Evolutionary conservation across 2,888 invertebrate genomes (phyloP).

Genomic region (Eledona agricola): DNA sequence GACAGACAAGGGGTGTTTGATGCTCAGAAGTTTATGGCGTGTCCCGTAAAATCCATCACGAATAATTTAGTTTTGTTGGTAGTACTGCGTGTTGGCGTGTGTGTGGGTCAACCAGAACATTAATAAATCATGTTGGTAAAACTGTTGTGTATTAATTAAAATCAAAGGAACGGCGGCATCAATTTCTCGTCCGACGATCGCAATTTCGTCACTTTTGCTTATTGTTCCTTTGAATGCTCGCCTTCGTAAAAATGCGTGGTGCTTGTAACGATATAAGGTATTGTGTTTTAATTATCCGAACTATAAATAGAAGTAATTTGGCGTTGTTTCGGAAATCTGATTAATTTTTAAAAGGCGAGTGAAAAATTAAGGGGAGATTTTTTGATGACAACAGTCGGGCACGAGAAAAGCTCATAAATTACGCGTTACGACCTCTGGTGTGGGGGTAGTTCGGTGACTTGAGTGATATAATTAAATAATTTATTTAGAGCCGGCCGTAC

Average conservation of each 20-base stretch:
- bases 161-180: constrained; percentile 42
- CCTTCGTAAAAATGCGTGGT: constrained; percentile 27
- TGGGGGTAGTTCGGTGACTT: constrained; percentile 11
- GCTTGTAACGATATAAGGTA: constrained; percentile 15
- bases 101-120: constrained; percentile 44
- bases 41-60: constrained; percentile 19
- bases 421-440: constrained; percentile 1
- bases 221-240: constrained; percentile 26
- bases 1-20: no score
- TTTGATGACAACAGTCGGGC: constrained; percentile 24
- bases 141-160: constrained; percentile 47
- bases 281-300: constrained; percentile 12
- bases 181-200: no score
- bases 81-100: constrained; percentile 47
- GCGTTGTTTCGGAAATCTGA: constrained; percentile 9
- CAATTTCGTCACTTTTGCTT: constrained; percentile 29
- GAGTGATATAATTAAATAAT: constrained; percentile 31
- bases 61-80: constrained; percentile 44
- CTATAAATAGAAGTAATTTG: constrained; percentile 11
- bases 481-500: constrained; percentile 20
- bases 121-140: constrained; percentile 44
- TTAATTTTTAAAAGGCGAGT: constrained; percentile 13
- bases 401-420: constrained; percentile 23
- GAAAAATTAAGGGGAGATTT: constrained; percentile 21
- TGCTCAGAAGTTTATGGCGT: no score